Conservation (phyloP, 2,888 invertebrate species). For the Rhingia campestris region DNA sequence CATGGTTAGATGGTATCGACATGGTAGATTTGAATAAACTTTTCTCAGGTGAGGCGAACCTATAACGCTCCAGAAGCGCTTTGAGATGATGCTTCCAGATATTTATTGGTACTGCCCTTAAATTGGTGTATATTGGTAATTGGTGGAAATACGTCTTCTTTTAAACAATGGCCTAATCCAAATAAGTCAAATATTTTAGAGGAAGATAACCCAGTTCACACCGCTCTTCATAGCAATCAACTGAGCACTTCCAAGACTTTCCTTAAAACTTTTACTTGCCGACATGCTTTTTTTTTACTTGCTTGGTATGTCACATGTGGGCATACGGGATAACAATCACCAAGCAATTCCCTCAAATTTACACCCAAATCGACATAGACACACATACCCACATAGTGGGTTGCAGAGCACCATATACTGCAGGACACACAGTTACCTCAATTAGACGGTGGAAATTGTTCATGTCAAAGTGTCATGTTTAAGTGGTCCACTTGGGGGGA, state of each 20-base stretch:
- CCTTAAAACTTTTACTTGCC: conserved; percentile 46
- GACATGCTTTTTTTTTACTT: conserved; percentile 1
- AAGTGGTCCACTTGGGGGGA: conserved; percentile 53
- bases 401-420: conserved; percentile 22
- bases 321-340: conserved; percentile 45
- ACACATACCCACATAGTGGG: conserved; percentile 23
- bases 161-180: too few species aligned
- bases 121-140: too few species aligned
- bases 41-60: too few species aligned
- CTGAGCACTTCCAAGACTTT: conserved; percentile 5
- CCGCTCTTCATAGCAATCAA: neutral
- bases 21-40: too few species aligned
- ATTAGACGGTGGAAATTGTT: conserved; percentile 68
- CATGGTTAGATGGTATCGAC: too few species aligned
- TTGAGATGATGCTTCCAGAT: too few species aligned
- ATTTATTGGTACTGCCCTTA: too few species aligned
- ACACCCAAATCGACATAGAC: conserved; percentile 27
- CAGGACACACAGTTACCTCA: conserved; percentile 60
- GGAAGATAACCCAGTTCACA: too few species aligned
- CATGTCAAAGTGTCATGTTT: conserved; percentile 67
- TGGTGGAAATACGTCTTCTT: too few species aligned
- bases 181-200: too few species aligned
- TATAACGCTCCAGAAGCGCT: too few species aligned
- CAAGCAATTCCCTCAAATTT: conserved; percentile 48
- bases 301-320: conserved; percentile 31